Base-by-base conservation (phyloP, 2,888 invertebrate species). In the Lomographa bimaculata region DNA sequence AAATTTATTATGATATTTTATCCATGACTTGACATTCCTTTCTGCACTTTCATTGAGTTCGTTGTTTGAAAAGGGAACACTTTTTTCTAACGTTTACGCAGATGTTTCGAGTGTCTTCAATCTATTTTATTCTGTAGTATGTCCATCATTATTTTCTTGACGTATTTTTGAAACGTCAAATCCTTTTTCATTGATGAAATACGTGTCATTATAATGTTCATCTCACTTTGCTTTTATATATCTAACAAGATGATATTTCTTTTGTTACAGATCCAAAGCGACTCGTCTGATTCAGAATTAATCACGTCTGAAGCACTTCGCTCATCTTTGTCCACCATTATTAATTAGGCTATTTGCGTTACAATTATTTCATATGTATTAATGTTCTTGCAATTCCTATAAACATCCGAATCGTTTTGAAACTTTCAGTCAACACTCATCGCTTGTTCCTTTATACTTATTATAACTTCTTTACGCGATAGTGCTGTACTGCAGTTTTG, bases 261-360 rank as follows among this genome's bases (percentile, higher is more conserved):
- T 37, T 86, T 85, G 85, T 85, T 86, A 27, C 85, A 86, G 86
- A 80, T 84, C 61, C 70, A 57, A 64, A 68, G 60, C 60, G 70
- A 54, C 62, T 38, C 72, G 50, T 71, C 77, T 49, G 61, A 67
- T 58, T 71, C 77, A 61, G 66, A 64, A 57, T 48, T 34, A 25
- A 26, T 36, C 27, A 25, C 27, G 33, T 5, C 20, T 30, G 24
- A 32, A 50, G 46, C 55, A 51, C 18, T 24, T n/a, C 11, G 6
- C 10, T 34, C 19, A 51, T 54, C 60, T 44, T 42, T 35, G 70
- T 74, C 64, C 72, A 66, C 71, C 65, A 47, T 49, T 52, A 51
- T 56, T 35, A 42, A 56, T 65, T 64, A 59, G 61, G 52, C 67
- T 63, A 36, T 65, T 56, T 54, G 57, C 69, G 75, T 79, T 79